Base-by-base conservation (phyloP, 1,140 invertebrate species). In the Teleogryllus occipitalis region DNA sequence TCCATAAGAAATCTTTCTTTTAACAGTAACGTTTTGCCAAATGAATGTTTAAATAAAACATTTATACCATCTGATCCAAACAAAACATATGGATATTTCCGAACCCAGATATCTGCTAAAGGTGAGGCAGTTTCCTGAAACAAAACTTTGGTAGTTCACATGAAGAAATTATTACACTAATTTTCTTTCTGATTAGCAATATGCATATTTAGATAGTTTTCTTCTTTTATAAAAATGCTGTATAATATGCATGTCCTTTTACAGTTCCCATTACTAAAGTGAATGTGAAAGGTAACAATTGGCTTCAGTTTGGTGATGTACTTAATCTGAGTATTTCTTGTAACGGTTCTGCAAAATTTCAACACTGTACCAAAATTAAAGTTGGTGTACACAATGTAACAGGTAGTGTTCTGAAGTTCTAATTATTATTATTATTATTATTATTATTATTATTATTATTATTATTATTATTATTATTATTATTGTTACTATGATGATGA, bases 241-340 rank as follows among this genome's bases (percentile, higher is more conserved):
- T 39, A 39, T 39, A 1, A 39, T 39, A 39, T 39, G 27, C 27
- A 39, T 80, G 80, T 80, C 80, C 75, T 83, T 84, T 89, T 87
- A 39, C 83, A 95, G 93, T 88, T 82, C 92, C 93, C 1, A 87
- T 95, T 80, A 84, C 87, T 18, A 90, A 91, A 82, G 85, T 94
- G 12, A 89, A 88, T 14, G 89, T 93, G 8, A 89, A 88, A 18
- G 93, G 93, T 8, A 90, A 91, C 65, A 93, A 92, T 82, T 96
- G 94, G 94, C 87, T 96, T 18, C 90, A 94, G 82, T 91, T 93
- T 75, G 94, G 93, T 75, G 92, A 94, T 79, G 86, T 95, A 75
- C 83, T 95, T n/a, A 88, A 90, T 77, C 84, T 96, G 8, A 87
- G 90, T 81, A 87, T 95, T 1, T 89, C 88, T 49, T 96, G 93